These are phyloP conservation scores for Myripristis jacobus DNA, from an alignment of 2,797 vertebrate genomes.

Conservation along the genomic window DNA sequence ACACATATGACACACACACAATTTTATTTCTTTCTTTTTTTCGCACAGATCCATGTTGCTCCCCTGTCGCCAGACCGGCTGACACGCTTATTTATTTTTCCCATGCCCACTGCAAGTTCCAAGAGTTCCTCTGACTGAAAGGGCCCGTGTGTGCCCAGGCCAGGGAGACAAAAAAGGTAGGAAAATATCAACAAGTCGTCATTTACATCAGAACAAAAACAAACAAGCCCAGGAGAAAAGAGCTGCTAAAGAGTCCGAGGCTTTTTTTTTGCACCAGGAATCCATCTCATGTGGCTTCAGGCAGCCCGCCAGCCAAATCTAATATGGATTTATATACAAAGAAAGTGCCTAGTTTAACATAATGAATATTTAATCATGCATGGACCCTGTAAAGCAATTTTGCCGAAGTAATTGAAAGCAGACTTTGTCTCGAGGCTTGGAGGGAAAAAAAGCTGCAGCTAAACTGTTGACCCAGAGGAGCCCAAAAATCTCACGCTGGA, in stretches of 20 bases:
- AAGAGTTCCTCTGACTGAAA: slow-evolving; percentile 67
- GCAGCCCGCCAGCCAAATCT: slow-evolving; percentile 86
- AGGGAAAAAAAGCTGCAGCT: slow-evolving; percentile 75
- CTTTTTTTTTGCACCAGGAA: slow-evolving; percentile 80
- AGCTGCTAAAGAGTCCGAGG: slow-evolving; percentile 76
- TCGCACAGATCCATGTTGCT: slow-evolving; percentile 46
- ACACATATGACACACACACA: slow-evolving; percentile 66
- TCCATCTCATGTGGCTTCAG: slow-evolving; percentile 86
- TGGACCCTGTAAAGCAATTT: slow-evolving; percentile 89
- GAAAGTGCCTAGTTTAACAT: slow-evolving; percentile 88
- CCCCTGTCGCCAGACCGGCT: slow-evolving; percentile 52
- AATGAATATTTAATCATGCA: slow-evolving; percentile 94
- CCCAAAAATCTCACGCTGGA: slow-evolving; percentile 81
- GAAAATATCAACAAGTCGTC: slow-evolving; percentile 81
- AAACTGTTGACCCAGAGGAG: slow-evolving; percentile 86
- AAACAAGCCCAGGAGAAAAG: slow-evolving; percentile 73
- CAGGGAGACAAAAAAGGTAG: slow-evolving; percentile 66
- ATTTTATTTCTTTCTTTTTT: too few relatives aligned
- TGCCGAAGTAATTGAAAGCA: slow-evolving; percentile 91
- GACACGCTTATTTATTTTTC: slow-evolving; percentile 79
- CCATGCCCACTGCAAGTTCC: slow-evolving; percentile 75
- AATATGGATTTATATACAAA: slow-evolving; percentile 90
- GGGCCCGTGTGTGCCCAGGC: slow-evolving; percentile 65
- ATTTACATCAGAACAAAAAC: slow-evolving; percentile 83
- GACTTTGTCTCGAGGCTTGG: slow-evolving; percentile 85